Percentiles rank a stretch among this genome's conserved stretches.
Conservation (phyloP, 2,888 invertebrate species). For the Diarsia dahlii region DNA sequence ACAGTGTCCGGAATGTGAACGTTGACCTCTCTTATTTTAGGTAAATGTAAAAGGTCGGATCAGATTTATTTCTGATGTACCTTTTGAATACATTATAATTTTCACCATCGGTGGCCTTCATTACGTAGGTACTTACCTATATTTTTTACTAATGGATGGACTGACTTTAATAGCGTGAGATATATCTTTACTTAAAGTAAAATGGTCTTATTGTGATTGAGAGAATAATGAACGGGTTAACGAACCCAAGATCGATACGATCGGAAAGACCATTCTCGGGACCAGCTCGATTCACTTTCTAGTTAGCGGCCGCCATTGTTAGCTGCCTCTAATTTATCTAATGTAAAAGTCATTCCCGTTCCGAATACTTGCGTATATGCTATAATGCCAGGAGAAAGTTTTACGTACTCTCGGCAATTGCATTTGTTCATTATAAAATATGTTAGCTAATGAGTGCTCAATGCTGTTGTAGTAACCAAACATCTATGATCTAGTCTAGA, state of each 20-base stretch:
- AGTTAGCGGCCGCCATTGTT: constrained; percentile 86
- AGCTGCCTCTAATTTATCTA: constrained; percentile 83
- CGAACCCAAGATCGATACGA: constrained; percentile 84
- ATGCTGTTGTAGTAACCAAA: constrained; percentile 6
- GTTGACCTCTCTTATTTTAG: constrained; percentile 77
- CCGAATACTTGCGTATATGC: constrained; percentile 70
- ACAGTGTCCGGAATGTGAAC: constrained; percentile 79
- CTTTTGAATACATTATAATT: constrained; percentile 53
- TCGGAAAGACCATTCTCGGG: constrained; percentile 84
- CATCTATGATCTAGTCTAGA: too few relatives aligned
- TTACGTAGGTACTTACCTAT: not conserved
- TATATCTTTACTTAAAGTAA: constrained; percentile 64
- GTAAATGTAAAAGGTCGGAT: constrained; percentile 49
- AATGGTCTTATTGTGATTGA: constrained; percentile 83
- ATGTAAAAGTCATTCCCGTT: constrained; percentile 81
- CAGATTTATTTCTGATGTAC: constrained; percentile 58
- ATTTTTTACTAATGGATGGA: constrained; percentile 22
- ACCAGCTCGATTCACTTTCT: constrained; percentile 86
- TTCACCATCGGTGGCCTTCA: constrained; percentile 23
- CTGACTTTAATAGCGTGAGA: constrained; percentile 43
- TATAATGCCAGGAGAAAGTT: constrained; percentile 61
- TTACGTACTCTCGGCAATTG: constrained; percentile 32
- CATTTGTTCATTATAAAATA: constrained; percentile 42
- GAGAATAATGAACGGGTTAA: constrained; percentile 85
- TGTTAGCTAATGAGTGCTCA: constrained; percentile 25